Evolutionary conservation across 2,113 vertebrate species (phyloP).

Genomic region (Xenopus borealis): DNA sequence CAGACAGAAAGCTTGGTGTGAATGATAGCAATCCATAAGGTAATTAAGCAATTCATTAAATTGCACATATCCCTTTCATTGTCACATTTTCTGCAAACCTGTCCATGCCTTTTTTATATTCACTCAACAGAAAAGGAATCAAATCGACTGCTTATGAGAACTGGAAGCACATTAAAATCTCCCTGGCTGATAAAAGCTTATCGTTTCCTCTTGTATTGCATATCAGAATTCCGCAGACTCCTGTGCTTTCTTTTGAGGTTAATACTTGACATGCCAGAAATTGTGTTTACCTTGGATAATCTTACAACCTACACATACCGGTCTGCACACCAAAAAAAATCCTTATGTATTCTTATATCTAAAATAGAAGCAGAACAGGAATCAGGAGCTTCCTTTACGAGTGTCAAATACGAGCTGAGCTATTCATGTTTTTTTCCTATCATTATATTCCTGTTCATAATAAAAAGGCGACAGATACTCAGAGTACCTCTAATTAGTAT

Average conservation of each 20-base stretch:
- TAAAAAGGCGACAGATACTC: constrained; percentile 45
- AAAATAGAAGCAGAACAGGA: not conserved
- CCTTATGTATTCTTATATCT: not conserved
- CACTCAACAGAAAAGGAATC: not conserved
- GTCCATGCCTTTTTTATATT: not conserved
- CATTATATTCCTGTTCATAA: not conserved
- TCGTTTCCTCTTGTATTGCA: constrained; percentile 16
- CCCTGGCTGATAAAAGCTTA: constrained; percentile 27
- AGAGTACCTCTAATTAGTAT: constrained; percentile 43
- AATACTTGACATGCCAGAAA: constrained; percentile 12
- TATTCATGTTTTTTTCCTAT: not conserved
- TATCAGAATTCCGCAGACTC: constrained; percentile 23
- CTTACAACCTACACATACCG: constrained; percentile 14
- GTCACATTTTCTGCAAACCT: not conserved
- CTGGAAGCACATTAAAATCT: constrained; percentile 8
- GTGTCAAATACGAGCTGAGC: not conserved
- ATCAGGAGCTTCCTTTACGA: not conserved
- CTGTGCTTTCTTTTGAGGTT: constrained; percentile 24
- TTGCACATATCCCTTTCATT: not conserved
- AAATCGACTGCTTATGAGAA: constrained; percentile 11
- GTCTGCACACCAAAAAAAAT: not conserved
- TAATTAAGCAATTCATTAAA: no score
- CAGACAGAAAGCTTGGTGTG: no score
- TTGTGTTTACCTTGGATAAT: constrained; percentile 25
- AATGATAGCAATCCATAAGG: no score